Conservation (phyloP, 53 echinoderm and acorn worm genomes). For the Paelopatides confundens region DNA sequence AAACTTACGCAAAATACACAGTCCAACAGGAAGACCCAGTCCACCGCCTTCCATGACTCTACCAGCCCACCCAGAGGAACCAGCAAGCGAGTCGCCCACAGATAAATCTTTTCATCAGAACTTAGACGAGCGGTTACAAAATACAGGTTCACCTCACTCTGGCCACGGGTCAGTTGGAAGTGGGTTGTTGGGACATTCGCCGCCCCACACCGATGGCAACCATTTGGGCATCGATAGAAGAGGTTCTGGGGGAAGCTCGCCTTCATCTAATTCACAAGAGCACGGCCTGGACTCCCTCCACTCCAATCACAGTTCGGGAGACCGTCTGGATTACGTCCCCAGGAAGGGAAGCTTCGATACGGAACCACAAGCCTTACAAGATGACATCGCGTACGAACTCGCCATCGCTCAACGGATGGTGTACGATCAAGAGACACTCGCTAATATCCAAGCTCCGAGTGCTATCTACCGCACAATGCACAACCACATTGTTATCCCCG, state of each 20-base stretch:
- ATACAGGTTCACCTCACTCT: conserved; percentile 36
- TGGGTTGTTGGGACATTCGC: background rate
- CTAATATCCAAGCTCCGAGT: background rate
- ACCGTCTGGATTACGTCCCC: background rate
- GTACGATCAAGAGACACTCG: conserved; percentile 8
- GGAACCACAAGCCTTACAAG: background rate
- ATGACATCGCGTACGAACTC: background rate
- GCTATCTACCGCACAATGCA: background rate
- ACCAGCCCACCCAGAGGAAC: conserved; percentile 90
- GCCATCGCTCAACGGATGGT: conserved; percentile 19
- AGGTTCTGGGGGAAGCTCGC: conserved; percentile 28
- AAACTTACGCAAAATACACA: conserved; percentile 78
- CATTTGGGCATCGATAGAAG: conserved; percentile 33
- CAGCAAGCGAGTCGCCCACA: conserved; percentile 43
- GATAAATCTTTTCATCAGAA: background rate
- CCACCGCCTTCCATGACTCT: conserved; percentile 87
- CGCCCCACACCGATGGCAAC: conserved; percentile 9
- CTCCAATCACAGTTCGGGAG: conserved; percentile 39
- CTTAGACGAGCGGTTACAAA: conserved; percentile 19
- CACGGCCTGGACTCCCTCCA: conserved; percentile 28
- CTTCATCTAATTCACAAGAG: conserved; percentile 16
- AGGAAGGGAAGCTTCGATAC: conserved; percentile 20
- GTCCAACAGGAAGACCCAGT: conserved; percentile 79
- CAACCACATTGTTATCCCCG: conserved; percentile 3
- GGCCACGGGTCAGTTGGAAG: background rate